Evolutionary conservation across 2,797 vertebrate genomes (phyloP).

Genomic region (Psittacula derbiana): DNA sequence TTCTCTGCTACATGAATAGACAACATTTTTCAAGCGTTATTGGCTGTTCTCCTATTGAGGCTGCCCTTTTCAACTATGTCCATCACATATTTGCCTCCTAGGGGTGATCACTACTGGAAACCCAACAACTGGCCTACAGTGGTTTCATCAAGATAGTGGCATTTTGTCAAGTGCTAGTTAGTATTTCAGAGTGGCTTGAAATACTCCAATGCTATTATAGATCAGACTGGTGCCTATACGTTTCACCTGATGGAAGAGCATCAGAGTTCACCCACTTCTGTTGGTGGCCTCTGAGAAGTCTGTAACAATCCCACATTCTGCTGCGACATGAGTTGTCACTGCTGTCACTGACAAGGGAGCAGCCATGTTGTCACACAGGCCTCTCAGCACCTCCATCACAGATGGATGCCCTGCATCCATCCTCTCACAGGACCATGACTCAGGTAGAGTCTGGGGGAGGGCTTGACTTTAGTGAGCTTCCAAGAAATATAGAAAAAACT

Average conservation of each 20-base stretch:
- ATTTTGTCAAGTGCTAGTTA: background rate
- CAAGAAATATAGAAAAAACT: background rate
- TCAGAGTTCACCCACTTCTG: background rate
- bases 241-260: background rate
- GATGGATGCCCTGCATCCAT: background rate
- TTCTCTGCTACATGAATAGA: background rate
- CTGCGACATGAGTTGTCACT: background rate
- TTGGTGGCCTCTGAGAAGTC: background rate
- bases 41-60: background rate
- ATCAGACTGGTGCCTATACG: fast-evolving
- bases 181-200: background rate
- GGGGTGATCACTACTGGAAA: background rate
- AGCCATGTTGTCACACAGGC: background rate
- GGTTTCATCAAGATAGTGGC: background rate
- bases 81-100: background rate
- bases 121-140: background rate
- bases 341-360: background rate
- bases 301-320: fast-evolving
- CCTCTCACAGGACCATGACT: background rate
- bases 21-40: background rate
- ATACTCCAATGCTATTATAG: fast-evolving
- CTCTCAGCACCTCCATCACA: background rate
- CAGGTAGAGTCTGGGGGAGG: background rate
- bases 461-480: background rate
- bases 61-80: background rate